Evolutionary conservation across 2,797 vertebrate species (phyloP).

Genomic region (Ctenopoma kingsleyae): DNA sequence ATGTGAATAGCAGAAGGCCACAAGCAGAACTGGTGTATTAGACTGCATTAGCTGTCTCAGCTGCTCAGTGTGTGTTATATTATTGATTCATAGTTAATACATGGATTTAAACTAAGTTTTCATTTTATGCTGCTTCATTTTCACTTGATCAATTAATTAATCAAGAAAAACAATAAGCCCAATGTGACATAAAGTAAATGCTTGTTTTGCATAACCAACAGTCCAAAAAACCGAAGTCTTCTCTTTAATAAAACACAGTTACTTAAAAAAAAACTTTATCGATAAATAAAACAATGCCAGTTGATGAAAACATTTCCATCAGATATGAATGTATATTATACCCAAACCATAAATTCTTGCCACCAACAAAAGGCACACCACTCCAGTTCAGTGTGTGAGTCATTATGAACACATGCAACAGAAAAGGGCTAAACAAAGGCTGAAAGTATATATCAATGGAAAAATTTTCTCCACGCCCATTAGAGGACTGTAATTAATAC

Average conservation of each 20-base stretch:
- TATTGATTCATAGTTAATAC: too few relatives aligned
- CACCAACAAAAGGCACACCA: background rate
- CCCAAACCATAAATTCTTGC: background rate
- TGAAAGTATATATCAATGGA: constrained; percentile 10
- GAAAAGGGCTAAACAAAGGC: constrained; percentile 56
- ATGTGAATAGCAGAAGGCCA: too few relatives aligned
- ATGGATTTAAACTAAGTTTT: background rate
- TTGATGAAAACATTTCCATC: too few relatives aligned
- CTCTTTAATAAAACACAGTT: background rate
- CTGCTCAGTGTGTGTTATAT: too few relatives aligned
- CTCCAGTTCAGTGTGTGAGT: constrained; percentile 9
- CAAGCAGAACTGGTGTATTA: too few relatives aligned
- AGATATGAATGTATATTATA: background rate
- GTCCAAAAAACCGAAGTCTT: too few relatives aligned
- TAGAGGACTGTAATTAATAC: constrained; percentile 4
- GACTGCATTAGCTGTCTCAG: too few relatives aligned
- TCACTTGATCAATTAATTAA: background rate
- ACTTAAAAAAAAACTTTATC: background rate
- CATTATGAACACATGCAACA: constrained; percentile 42
- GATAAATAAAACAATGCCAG: background rate
- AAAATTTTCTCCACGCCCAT: constrained; percentile 25
- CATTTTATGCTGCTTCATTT: background rate
- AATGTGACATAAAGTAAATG: background rate
- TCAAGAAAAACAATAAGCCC: too few relatives aligned
- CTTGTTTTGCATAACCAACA: background rate